Percentiles rank a stretch among this genome's conserved stretches.
Evolutionary conservation across 1,140 invertebrate genomes (phyloP).

Genomic region (Manduca sexta): DNA sequence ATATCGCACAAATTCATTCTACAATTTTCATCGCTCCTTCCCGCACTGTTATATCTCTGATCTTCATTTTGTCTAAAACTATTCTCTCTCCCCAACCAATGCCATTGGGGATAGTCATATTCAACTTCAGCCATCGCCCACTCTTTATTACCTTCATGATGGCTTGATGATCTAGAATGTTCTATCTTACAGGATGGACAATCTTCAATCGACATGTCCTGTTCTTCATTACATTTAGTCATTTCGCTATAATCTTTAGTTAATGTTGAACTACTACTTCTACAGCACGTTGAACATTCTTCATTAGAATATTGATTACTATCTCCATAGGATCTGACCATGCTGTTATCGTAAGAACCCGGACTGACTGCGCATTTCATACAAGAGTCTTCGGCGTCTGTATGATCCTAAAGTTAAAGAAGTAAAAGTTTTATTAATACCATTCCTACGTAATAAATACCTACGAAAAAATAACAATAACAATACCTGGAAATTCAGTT

Average conservation of each 20-base stretch:
- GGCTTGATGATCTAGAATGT: conserved; percentile 61
- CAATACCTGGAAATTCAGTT: conserved; percentile 60
- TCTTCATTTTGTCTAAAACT: conserved; percentile 58
- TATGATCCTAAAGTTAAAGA: conserved; percentile 40
- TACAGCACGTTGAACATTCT: conserved; percentile 65
- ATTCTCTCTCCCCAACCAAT: conserved; percentile 60
- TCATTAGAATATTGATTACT: conserved; percentile 67
- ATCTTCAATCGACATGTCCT: conserved; percentile 61
- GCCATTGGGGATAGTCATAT: conserved; percentile 68
- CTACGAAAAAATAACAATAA: neutral
- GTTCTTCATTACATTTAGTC: conserved; percentile 67
- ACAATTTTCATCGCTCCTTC: conserved; percentile 56
- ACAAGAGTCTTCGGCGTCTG: conserved; percentile 61
- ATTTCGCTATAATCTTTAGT: conserved; percentile 69
- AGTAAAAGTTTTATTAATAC: too few relatives aligned
- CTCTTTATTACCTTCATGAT: conserved; percentile 58
- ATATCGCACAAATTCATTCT: conserved; percentile 67
- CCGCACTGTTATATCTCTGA: conserved; percentile 40
- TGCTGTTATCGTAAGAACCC: conserved; percentile 62
- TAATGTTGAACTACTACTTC: conserved; percentile 63
- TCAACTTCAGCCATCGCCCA: conserved; percentile 63
- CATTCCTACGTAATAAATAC: neutral
- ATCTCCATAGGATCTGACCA: conserved; percentile 58
- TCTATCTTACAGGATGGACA: conserved; percentile 65
- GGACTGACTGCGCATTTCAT: conserved; percentile 64